phyloP scores from a whole-genome alignment of 2,888 invertebrate genomes.

The Baccha elongata region DNA sequence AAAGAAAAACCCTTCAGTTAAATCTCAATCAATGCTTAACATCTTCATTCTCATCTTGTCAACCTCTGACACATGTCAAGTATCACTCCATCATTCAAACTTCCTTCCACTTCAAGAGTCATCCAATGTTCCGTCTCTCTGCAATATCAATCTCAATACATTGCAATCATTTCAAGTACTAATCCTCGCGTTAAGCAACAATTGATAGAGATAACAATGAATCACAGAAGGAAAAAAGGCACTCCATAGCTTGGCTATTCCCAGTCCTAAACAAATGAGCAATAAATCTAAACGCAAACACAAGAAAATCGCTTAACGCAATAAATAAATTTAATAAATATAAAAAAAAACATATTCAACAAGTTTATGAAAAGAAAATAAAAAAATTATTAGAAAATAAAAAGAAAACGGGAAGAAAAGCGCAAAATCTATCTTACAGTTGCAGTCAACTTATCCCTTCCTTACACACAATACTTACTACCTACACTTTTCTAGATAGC shows the following conservation, averaged over 20 bases:
- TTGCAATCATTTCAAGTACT: slow-evolving; percentile 46
- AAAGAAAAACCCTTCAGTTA: neutral
- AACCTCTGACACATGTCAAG: slow-evolving; percentile 67
- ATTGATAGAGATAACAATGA: slow-evolving; percentile 61
- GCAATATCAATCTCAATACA: too few relatives aligned
- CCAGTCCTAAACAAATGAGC: slow-evolving; percentile 39
- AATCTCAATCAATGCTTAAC: slow-evolving; percentile 16
- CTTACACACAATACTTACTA: slow-evolving; percentile 21
- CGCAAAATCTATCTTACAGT: slow-evolving; percentile 62
- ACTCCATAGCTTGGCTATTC: neutral
- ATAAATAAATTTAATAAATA: slow-evolving; percentile 44
- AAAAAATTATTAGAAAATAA: slow-evolving; percentile 5
- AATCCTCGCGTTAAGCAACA: slow-evolving; percentile 45
- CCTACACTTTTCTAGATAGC: slow-evolving; percentile 36
- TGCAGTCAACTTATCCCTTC: slow-evolving; percentile 28
- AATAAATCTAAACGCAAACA: slow-evolving; percentile 65
- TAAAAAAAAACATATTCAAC: slow-evolving; percentile 45
- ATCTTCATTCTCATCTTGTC: slow-evolving; percentile 48
- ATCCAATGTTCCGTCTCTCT: slow-evolving; percentile 15
- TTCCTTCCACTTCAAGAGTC: slow-evolving; percentile 45
- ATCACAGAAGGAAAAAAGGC: slow-evolving; percentile 35
- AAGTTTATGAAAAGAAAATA: slow-evolving; percentile 52
- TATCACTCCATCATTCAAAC: slow-evolving; percentile 62
- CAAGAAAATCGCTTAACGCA: slow-evolving; percentile 60
- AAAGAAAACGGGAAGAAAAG: slow-evolving; percentile 59